A percentile compares a stretch with the other conserved stretches of the same genome.
phyloP scores from a whole-genome alignment of 2,797 vertebrate genomes.

The Naso thynnoides region DNA sequence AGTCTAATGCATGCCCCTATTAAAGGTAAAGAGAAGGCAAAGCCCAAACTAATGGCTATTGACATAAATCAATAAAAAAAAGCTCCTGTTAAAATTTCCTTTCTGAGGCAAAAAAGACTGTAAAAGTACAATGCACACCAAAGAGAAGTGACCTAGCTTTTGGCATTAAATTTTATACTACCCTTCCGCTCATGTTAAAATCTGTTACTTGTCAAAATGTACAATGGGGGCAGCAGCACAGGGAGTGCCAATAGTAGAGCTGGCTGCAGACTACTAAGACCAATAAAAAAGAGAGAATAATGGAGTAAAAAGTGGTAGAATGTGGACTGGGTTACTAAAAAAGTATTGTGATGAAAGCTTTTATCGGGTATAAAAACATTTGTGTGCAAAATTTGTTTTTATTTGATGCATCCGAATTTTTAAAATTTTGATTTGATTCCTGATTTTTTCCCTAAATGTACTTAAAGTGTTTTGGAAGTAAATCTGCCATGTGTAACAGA shows the following conservation, averaged over 20 bases:
- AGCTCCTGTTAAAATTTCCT: slow-evolving; percentile 77
- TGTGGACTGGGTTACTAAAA: not conserved
- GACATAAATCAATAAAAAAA: slow-evolving; percentile 85
- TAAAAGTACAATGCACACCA: slow-evolving; percentile 80
- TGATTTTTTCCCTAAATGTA: not conserved
- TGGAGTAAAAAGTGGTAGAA: slow-evolving; percentile 21
- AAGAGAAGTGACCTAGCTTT: slow-evolving; percentile 76
- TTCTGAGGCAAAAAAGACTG: slow-evolving; percentile 73
- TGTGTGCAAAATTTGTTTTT: not conserved
- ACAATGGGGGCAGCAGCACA: slow-evolving; percentile 50
- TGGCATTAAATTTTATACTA: slow-evolving; percentile 77
- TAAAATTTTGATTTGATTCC: not conserved
- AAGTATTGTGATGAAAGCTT: slow-evolving; percentile 5
- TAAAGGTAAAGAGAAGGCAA: slow-evolving; percentile 73
- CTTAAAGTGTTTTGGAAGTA: slow-evolving; percentile 26
- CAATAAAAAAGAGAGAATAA: slow-evolving; percentile 35
- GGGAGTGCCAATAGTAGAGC: slow-evolving; percentile 48
- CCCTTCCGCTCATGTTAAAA: slow-evolving; percentile 70
- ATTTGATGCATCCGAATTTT: not conserved
- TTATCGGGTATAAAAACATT: not conserved
- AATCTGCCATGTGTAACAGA: slow-evolving; percentile 45
- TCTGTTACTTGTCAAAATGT: slow-evolving; percentile 73
- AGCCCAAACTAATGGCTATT: slow-evolving; percentile 80
- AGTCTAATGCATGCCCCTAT: slow-evolving; percentile 68
- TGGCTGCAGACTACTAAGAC: slow-evolving; percentile 34